Evolutionary conservation across 2,888 invertebrate genomes (phyloP).

Genomic region (Monopis laevigella): DNA sequence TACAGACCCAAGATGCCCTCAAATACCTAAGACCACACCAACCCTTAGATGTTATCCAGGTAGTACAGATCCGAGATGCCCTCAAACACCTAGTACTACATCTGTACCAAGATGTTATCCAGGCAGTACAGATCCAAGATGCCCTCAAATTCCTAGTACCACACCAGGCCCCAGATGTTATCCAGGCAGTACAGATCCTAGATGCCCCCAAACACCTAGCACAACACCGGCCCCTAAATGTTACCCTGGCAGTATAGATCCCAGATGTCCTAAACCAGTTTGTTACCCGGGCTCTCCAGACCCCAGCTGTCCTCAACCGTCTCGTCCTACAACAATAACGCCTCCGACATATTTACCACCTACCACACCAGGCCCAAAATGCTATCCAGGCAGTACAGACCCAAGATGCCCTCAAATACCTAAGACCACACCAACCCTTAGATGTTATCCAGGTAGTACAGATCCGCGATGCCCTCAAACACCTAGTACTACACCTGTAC

Average conservation of each 20-base stretch:
- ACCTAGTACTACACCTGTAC: conserved; percentile 25
- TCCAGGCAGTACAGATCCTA: conserved; percentile 33
- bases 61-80: conserved; percentile 30
- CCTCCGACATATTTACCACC: no score
- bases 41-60: conserved; percentile 27
- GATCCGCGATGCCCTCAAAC: conserved; percentile 28
- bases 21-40: conserved; percentile 17
- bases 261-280: conserved; percentile 30
- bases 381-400: conserved; percentile 37
- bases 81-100: conserved; percentile 26
- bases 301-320: conserved; percentile 22
- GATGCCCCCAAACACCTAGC: conserved; percentile 31
- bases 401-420: conserved; percentile 36
- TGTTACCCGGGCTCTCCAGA: conserved; percentile 25
- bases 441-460: conserved; percentile 28
- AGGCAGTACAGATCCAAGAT: conserved; percentile 33
- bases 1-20: conserved; percentile 19
- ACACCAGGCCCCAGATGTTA: conserved; percentile 25
- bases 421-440: conserved; percentile 22
- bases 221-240: conserved; percentile 23
- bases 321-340: no score
- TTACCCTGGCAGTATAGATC: no score
- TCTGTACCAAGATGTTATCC: no score
- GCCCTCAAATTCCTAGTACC: conserved; percentile 28
- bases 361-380: conserved; percentile 23